A percentile compares a stretch with the other conserved stretches of the same genome.
These are phyloP conservation scores for Choloepus hoffmanni DNA, from an alignment of 2,113 vertebrate species.

Conservation along the genomic window DNA sequence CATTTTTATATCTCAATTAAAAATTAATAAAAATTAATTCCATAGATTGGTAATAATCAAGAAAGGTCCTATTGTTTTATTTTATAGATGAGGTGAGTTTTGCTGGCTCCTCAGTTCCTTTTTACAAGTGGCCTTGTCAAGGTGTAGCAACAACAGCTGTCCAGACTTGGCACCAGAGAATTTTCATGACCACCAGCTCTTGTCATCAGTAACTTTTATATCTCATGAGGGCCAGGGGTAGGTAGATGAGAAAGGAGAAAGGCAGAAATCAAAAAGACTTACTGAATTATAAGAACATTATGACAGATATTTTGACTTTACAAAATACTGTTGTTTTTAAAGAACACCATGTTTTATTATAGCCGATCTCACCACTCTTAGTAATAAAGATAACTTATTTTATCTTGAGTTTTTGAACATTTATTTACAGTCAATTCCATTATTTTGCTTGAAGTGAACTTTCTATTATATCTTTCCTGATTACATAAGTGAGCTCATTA, in stretches of 20 bases:
- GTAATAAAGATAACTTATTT: conserved; percentile 37
- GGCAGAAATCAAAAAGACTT: conserved; percentile 22
- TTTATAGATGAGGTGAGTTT: background rate
- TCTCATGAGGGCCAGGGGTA: background rate
- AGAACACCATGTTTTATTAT: background rate
- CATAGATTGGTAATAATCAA: background rate
- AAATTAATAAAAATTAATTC: conserved; percentile 12
- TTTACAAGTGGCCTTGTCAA: background rate
- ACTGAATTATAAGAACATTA: background rate
- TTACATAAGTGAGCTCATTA: conserved; percentile 82
- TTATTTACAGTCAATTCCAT: background rate
- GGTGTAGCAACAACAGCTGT: background rate
- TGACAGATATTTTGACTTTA: background rate
- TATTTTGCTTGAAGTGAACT: background rate
- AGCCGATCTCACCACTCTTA: background rate
- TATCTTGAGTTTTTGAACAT: background rate
- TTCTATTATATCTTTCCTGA: conserved; percentile 57
- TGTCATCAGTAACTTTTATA: background rate
- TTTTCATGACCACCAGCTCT: background rate
- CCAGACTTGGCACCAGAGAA: background rate
- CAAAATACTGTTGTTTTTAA: conserved; percentile 33
- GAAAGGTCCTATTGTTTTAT: background rate
- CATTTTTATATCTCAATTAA: background rate
- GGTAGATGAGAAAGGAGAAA: background rate
- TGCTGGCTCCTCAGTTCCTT: background rate